These are phyloP conservation scores for Lepus townsendii DNA, from an alignment of 2,797 vertebrate species.

Conservation along the genomic window DNA sequence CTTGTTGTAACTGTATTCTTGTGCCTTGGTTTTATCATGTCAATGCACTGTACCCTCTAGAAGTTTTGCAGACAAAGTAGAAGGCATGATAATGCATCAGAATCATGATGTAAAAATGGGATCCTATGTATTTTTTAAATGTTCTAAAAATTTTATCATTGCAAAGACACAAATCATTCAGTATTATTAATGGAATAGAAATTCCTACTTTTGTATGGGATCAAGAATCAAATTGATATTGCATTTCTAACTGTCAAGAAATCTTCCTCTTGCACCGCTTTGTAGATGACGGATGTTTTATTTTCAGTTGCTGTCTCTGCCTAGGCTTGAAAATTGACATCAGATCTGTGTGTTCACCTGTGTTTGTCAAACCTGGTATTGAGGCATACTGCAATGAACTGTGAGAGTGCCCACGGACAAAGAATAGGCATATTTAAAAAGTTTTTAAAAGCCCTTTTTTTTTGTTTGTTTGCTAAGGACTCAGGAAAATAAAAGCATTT, in stretches of 20 bases:
- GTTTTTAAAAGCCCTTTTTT: background rate
- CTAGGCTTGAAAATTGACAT: conserved; percentile 47
- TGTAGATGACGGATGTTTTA: conserved; percentile 44
- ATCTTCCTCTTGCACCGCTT: conserved; percentile 47
- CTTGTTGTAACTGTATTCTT: conserved; percentile 78
- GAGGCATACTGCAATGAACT: background rate
- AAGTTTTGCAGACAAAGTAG: conserved; percentile 71
- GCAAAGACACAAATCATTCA: conserved; percentile 58
- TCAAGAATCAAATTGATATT: conserved; percentile 63
- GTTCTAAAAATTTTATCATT: conserved; percentile 61
- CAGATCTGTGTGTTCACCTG: background rate
- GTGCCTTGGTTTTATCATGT: conserved; percentile 83
- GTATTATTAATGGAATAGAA: conserved; percentile 60
- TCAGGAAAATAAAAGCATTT: conserved; percentile 83
- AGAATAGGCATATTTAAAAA: conserved; percentile 37
- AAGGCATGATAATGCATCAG: conserved; percentile 68
- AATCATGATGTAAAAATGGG: conserved; percentile 73
- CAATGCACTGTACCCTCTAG: conserved; percentile 71
- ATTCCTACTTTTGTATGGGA: conserved; percentile 79
- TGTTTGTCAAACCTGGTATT: background rate
- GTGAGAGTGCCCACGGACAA: conserved; percentile 52
- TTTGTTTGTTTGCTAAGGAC: conserved; percentile 75
- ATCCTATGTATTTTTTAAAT: conserved; percentile 76
- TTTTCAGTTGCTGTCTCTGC: conserved; percentile 58
- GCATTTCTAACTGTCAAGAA: conserved; percentile 70